Evolutionary conservation across 2,888 invertebrate genomes (phyloP).

Genomic region (Sphecodes monilicornis): DNA sequence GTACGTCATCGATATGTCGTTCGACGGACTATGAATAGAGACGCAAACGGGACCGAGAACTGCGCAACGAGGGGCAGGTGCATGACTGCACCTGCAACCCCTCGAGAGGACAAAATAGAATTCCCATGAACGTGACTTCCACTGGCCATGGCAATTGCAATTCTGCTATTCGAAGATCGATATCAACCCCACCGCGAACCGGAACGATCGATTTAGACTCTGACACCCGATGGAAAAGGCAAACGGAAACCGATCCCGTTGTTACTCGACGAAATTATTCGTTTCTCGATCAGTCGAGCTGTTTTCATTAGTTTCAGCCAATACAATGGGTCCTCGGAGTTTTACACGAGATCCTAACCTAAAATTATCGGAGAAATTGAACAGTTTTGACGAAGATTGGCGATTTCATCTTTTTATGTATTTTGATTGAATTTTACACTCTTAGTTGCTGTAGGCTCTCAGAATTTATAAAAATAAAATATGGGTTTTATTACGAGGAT

Average conservation of each 20-base stretch:
- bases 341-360: no score
- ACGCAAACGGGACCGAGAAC: constrained; percentile 25
- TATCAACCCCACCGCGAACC: background rate
- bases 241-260: background rate
- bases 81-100: constrained; percentile 62
- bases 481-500: no score
- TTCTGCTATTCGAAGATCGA: background rate
- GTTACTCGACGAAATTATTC: background rate
- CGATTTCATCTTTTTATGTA: no score
- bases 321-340: background rate
- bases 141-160: background rate
- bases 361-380: no score
- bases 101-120: constrained; percentile 59
- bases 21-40: constrained; percentile 59
- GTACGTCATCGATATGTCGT: constrained; percentile 62
- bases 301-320: background rate
- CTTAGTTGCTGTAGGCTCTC: no score
- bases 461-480: no score
- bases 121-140: constrained; percentile 10
- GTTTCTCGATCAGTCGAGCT: background rate
- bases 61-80: constrained; percentile 56
- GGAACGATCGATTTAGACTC: background rate
- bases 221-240: background rate
- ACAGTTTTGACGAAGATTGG: no score
- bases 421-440: no score